Evolutionary conservation across 1,140 invertebrate species (phyloP), one percentile per base, ranked within the genome.

Genomic region (Acromyrmex charruanus): DNA sequence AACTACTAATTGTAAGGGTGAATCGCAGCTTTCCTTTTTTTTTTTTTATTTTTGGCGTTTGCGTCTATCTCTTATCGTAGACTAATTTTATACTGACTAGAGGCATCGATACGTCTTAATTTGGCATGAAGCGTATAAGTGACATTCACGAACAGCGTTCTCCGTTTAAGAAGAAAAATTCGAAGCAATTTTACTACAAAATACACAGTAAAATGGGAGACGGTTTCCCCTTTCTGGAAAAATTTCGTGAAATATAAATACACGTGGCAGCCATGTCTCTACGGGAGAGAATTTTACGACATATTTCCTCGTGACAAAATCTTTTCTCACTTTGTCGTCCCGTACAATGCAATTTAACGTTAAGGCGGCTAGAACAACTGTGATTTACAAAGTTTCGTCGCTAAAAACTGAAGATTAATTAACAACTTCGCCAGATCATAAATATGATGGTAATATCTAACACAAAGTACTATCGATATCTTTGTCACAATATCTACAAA

Each of bases 1-100:
- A 74, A 74, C 39, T 63, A 44, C 9, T 44, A 44, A 44, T 44
- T 44, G 39, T 44, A 84, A 51, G 39, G 7, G 25, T 49, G 28
- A 49, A 59, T 81, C 31, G 53, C 53, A 39, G 49, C 14, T 18
- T 44, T 49, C 18, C 10, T 35, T 69, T 14, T 80, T 80, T n/a
- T n/a, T 55, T 55, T 55, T n/a, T 66, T 49, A 10, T 69, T 61
- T 84, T 75, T 74, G 69, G 69, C 80, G n/a, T 72, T 72, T 14
- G 21, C 18, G 55, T 82, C 25, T 74, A 75, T 75, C n/a, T 21
- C 69, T 84, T 63, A 72, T 59, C 25, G 53, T 82, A 84, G 58
- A 84, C 39, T 84, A 84, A 84, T 84, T 75, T 84, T 75, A 61
- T 75, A 75, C 69, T 84, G 80, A 84, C 80, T 84, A 84, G 80